Base-by-base conservation (phyloP, 2,797 vertebrate genomes). In the Merluccius polli region DNA sequence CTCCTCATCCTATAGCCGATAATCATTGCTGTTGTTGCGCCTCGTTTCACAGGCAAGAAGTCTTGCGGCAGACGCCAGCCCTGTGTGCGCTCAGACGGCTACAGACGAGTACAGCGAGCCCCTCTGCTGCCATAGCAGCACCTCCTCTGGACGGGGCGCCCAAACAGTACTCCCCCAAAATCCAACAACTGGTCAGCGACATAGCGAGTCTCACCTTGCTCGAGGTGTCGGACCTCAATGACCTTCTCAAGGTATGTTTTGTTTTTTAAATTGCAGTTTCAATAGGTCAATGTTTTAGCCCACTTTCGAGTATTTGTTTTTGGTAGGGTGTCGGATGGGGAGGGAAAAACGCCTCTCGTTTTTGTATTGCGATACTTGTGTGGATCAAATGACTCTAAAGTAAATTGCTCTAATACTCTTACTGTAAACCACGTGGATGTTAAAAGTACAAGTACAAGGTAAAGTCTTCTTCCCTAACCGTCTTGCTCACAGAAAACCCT, bases 201-300 rank as follows among this genome's bases (percentile, higher is more conserved):
- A 98, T 98, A 32, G 92, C 97, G 80, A 92, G 89, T 81, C 95
- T 99, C 63, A 98, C 96, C 3, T 94, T 99, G 72, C 88, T 98
- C 81, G 97, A 99, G 83, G 96, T 98, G 78, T 96, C 96, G 0
- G 97, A 99, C 86, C 96, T 99, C 81, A 99, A 99, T 1, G 95
- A 98, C 83, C 94, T 99, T 27, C 94, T 99, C 12, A 98, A 97
- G 97, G 98, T 99, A 86, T 24, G 27, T 18, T 3, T 29, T 10
- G 27, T 69, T 18, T 69, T 16, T 31, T 29, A 29, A 32, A 31
- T 30, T 33, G 32, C 12, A n/a, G 1, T 73, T 1, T 1, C 27
- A 5, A 29, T 15, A 13, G 4, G 27, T 67, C 27, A 75, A 2
- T 24, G 1, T 63, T 48, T 21, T 59, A n/a, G n/a, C n/a, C n/a